These are phyloP conservation scores for Alosa sapidissima DNA, from an alignment of 2,797 vertebrate genomes.

Conservation along the genomic window DNA sequence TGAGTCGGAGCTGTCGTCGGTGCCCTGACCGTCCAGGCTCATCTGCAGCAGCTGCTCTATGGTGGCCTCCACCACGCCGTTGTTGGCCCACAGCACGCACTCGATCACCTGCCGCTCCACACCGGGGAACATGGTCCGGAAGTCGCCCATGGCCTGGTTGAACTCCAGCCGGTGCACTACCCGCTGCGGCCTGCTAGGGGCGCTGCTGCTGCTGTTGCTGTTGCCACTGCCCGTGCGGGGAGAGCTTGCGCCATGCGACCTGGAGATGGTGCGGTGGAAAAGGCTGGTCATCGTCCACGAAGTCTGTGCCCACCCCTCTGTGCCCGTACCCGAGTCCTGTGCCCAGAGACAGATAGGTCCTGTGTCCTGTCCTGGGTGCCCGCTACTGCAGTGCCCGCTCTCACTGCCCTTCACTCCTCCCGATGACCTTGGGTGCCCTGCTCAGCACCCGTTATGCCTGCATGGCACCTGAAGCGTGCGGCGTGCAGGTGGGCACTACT, in stretches of 20 bases:
- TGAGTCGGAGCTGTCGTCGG: slow-evolving; percentile 80
- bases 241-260: neutral
- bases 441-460: slow-evolving; percentile 35
- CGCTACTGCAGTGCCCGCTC: slow-evolving; percentile 13
- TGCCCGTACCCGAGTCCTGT: slow-evolving; percentile 20
- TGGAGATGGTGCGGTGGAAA: slow-evolving; percentile 72
- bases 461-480: slow-evolving; percentile 24
- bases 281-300: slow-evolving; percentile 81
- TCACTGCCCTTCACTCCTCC: slow-evolving; percentile 30
- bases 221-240: neutral
- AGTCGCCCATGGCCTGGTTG: slow-evolving; percentile 88
- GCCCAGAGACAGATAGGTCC: neutral
- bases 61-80: slow-evolving; percentile 83
- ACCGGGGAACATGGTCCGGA: slow-evolving; percentile 86
- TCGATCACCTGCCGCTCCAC: slow-evolving; percentile 88
- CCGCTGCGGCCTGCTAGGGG: slow-evolving; percentile 73
- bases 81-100: slow-evolving; percentile 83
- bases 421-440: neutral
- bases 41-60: slow-evolving; percentile 87
- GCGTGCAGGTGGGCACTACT: neutral
- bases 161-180: slow-evolving; percentile 83
- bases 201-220: slow-evolving; percentile 40
- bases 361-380: neutral
- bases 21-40: slow-evolving; percentile 76
- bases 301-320: slow-evolving; percentile 23